These are phyloP conservation scores for Brachymystax lenok DNA, from an alignment of 2,797 vertebrate genomes.

Conservation along the genomic window DNA sequence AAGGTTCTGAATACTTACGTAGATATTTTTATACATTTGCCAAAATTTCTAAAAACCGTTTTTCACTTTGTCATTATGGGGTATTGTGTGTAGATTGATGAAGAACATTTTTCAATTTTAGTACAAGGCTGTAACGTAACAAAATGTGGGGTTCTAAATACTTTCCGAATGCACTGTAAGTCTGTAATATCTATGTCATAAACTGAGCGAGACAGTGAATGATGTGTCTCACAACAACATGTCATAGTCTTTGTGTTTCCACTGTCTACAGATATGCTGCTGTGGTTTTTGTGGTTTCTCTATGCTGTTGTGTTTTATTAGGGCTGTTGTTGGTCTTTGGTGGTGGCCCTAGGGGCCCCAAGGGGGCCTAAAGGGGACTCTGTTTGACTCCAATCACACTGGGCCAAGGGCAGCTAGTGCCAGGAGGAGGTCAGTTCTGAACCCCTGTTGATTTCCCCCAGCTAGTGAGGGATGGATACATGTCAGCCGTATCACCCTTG, in stretches of 20 bases:
- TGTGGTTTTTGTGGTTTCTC: background rate
- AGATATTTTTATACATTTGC: too few relatives aligned
- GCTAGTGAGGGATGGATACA: constrained; percentile 12
- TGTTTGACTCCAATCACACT: constrained; percentile 1
- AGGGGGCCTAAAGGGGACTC: background rate
- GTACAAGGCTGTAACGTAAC: background rate
- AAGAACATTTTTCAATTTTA: too few relatives aligned
- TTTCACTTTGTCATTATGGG: too few relatives aligned
- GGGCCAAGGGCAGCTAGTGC: constrained; percentile 32
- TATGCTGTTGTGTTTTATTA: background rate
- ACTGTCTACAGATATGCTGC: too few relatives aligned
- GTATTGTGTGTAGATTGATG: too few relatives aligned
- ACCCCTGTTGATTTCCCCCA: constrained; percentile 24
- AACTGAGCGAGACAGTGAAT: background rate
- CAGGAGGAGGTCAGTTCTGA: constrained; percentile 24
- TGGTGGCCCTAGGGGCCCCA: background rate
- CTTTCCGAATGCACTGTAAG: background rate
- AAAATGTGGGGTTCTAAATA: background rate
- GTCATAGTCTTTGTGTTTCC: background rate
- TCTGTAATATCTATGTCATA: background rate
- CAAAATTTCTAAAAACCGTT: too few relatives aligned
- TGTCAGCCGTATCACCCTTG: too few relatives aligned
- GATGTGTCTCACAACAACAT: background rate
- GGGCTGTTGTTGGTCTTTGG: background rate
- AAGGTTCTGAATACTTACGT: too few relatives aligned